These are phyloP conservation scores for Ciconia nigra DNA, from an alignment of 2,797 vertebrate genomes.

Conservation along the genomic window DNA sequence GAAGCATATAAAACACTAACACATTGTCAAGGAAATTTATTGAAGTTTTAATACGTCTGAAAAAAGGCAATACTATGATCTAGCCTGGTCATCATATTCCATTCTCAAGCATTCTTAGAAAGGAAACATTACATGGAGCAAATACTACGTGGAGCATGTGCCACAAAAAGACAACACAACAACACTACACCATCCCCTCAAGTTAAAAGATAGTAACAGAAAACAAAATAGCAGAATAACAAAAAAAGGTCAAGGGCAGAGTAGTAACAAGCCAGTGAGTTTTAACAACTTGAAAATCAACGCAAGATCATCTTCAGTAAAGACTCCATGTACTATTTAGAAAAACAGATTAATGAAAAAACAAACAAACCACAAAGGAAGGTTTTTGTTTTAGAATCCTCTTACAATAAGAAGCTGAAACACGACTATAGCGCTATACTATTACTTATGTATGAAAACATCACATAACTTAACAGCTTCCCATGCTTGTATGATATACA, in stretches of 20 bases:
- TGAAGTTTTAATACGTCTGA: background rate
- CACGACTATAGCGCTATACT: background rate
- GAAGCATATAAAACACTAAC: rapidly evolving
- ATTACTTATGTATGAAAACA: background rate
- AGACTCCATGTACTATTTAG: rapidly evolving
- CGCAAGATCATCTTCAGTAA: rapidly evolving
- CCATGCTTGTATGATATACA: background rate
- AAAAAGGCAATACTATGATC: background rate
- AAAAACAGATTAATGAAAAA: background rate
- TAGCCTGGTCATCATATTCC: too few relatives aligned
- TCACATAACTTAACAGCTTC: rapidly evolving
- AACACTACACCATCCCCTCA: rapidly evolving
- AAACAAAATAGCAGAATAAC: background rate
- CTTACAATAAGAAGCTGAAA: background rate
- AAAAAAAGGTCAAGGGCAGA: background rate
- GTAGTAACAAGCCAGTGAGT: rapidly evolving
- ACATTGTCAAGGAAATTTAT: background rate
- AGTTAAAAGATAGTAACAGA: background rate
- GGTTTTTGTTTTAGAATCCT: background rate
- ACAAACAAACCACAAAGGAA: too few relatives aligned
- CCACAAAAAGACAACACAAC: background rate
- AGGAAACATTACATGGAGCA: background rate
- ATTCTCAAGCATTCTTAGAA: background rate
- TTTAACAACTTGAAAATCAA: background rate
- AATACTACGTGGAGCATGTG: rapidly evolving